Percentiles rank a stretch among this genome's conserved stretches.
phyloP scores from a whole-genome alignment of 2,797 vertebrate species.

The Petrocephalus schoutedeni region DNA sequence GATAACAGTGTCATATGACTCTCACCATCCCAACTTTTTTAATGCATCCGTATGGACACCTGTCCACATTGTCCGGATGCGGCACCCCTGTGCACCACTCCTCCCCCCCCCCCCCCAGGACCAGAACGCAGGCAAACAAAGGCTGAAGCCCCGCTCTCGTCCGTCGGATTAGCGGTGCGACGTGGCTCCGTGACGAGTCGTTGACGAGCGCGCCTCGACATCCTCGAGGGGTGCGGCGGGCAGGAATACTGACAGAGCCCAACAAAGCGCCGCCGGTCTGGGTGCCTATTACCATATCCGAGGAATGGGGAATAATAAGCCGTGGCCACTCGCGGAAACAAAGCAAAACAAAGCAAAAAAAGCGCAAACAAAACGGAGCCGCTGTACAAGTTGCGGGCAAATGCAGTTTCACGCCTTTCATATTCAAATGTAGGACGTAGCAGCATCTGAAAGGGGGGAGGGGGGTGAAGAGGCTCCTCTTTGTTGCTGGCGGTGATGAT shows the following conservation, averaged over 20 bases:
- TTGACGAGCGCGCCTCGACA: neutral
- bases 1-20: neutral
- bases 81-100: too few relatives aligned
- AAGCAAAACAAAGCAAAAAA: conserved; percentile 6
- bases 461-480: conserved; percentile 3
- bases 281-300: conserved; percentile 13
- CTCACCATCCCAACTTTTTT: neutral
- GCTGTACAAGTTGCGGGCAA: conserved; percentile 10
- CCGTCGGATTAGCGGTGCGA: neutral
- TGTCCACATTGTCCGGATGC: neutral
- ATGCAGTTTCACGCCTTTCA: conserved; percentile 22
- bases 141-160: neutral
- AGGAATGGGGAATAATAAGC: conserved; percentile 14
- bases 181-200: neutral
- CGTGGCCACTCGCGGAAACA: neutral
- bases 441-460: neutral
- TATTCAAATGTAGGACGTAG: conserved; percentile 27
- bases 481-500: conserved; percentile 8
- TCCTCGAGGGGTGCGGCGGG: neutral
- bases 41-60: neutral
- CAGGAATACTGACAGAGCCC: neutral
- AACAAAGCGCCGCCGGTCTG: neutral
- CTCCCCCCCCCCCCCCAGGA: neutral
- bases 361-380: neutral
- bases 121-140: neutral